Base-by-base conservation (phyloP, 2,888 invertebrate genomes). In the Thera britannica region DNA sequence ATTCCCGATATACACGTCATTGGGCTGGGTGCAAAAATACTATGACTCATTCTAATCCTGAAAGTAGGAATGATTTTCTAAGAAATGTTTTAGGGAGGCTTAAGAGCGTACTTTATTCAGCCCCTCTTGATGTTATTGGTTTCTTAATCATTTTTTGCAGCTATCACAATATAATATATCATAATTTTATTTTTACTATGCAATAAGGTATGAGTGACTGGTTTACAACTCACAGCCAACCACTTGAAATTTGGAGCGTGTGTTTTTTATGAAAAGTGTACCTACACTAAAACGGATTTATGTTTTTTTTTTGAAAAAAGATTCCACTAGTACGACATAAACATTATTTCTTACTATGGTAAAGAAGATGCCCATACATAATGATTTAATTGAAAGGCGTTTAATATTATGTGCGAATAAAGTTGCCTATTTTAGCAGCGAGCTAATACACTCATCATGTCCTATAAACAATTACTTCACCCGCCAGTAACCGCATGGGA, bases 1-100 rank as follows among this genome's bases (percentile, higher is more conserved):
- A 60, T 70, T 75, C 69, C 65, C 72, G 70, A 62, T n/a, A n/a
- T 57, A 74, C 66, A 69, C 72, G 75, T 74, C 72, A 75, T 72
- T 62, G 11, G 65, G 55, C 57, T 51, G 12, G 46, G 23, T 48
- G 51, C 65, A 54, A 74, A 68, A 71, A 66, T 62, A 68, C 62
- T 66, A 65, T 74, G 72, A 72, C 58, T 72, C 72, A 75, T 61
- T 41, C 62, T 9, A 68, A 74, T 65, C 64, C 63, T 60, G 52
- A 64, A 58, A 72, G 38, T 36, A 36, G 61, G n/a, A 66, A 59
- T 46, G 12, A 58, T 62, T 59, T 71, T 72, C 59, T 11, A 9
- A 7, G 65, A 71, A 72, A 62, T 48, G 23, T 58, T 48, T 62
- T 63, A 57, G 58, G 35, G 9, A 41, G 44, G 8, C 2, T 46